Evolutionary conservation across 2,888 invertebrate genomes (phyloP), one percentile per base, ranked within the genome.

Genomic region (Nebria brevicollis): DNA sequence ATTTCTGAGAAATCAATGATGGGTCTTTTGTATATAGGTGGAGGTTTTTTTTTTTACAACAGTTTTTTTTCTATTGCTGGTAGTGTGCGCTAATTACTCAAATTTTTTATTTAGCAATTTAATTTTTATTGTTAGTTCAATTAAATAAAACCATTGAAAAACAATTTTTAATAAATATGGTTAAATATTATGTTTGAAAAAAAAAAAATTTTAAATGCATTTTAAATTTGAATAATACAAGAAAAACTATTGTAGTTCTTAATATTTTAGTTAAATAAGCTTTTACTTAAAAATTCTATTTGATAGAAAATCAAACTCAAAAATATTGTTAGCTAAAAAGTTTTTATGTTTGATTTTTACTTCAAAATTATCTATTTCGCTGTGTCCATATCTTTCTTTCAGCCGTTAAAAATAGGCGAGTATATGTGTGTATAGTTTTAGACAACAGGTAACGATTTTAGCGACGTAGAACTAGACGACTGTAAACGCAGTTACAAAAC

Each of bases 401-500:
- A 54, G 54, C 54, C 54, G 54, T 54, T 54, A 54, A 54, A 54
- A 8, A 54, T 54, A 54, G 54, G 54, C 54, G 54, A 54, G 54
- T 54, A 54, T 54, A 54, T 54, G 54, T 54, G 13, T 54, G 54
- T 54, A 54, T 54, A 11, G 54, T 54, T 54, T 54, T 54, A 54
- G 54, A 54, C 11, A 54, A 8, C 54, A 8, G 54, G 54, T 54
- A 54, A 54, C 54, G 54, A 11, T 6, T 54, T 54, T 54, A 54
- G 54, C 54, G 54, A 54, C 34, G 34, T 34, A 34, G 13, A 54
- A 54, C 13, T 70, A 70, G 70, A 2, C 8, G 34, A 34, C 15
- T 70, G 79, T 79, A 79, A 79, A 79, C 79, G 79, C 79, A 79
- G 79, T 79, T 79, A 79, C 79, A 65, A 73, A 66, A 68, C 66